These are phyloP conservation scores for Actenoides lindsayi DNA, from an alignment of 2,113 vertebrate genomes.

Conservation along the genomic window DNA sequence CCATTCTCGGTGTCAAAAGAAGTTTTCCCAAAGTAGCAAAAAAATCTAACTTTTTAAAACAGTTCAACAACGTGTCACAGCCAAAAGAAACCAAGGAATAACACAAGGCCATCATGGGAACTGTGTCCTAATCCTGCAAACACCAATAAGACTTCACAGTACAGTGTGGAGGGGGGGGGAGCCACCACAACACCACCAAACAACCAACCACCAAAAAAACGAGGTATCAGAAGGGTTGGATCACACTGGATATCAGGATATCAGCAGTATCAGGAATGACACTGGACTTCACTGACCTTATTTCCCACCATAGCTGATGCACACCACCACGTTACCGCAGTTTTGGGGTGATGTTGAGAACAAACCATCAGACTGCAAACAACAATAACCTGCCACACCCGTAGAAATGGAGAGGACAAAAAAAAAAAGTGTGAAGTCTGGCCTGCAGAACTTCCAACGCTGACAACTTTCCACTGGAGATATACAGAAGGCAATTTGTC, in stretches of 20 bases:
- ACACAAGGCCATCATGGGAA: neutral
- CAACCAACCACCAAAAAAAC: too few relatives aligned
- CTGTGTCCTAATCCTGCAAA: neutral
- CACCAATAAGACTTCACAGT: neutral
- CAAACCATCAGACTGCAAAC: neutral
- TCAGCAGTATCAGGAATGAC: neutral
- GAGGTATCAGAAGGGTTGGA: neutral
- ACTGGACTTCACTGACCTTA: neutral
- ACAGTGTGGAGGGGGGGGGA: neutral
- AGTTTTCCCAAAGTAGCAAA: neutral
- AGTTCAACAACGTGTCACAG: neutral
- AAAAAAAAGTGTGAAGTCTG: neutral
- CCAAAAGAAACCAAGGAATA: neutral
- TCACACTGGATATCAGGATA: neutral
- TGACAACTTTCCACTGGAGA: neutral
- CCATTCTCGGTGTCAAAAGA: neutral
- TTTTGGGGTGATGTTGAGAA: neutral
- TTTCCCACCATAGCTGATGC: neutral
- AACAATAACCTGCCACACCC: too few relatives aligned
- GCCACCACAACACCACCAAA: too few relatives aligned
- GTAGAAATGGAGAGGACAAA: neutral
- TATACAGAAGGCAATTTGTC: neutral
- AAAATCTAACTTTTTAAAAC: neutral
- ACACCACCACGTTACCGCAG: fast-evolving
- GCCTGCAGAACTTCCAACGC: neutral